Percentiles rank a stretch among this genome's conserved stretches.
phyloP scores from a whole-genome alignment of 2,797 vertebrate genomes.

The Eulemur mongoz region DNA sequence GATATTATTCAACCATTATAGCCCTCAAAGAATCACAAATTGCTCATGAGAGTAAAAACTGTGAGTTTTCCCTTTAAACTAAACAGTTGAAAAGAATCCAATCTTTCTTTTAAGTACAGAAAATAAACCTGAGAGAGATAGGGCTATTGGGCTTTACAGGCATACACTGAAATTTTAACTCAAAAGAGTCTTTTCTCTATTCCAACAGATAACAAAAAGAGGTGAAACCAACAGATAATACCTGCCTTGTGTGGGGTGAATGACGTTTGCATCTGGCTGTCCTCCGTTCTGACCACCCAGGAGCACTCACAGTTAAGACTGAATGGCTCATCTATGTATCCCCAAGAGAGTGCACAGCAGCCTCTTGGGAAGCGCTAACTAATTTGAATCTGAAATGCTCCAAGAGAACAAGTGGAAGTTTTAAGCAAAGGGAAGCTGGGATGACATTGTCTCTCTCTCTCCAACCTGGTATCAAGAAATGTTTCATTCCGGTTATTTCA shows the following conservation, averaged over 20 bases:
- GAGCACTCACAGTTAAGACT: not conserved
- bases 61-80: slow-evolving; percentile 6
- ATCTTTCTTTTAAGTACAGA: not conserved
- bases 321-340: accelerated
- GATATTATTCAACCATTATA: not conserved
- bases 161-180: not conserved
- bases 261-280: accelerated
- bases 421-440: not conserved
- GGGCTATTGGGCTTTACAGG: not conserved
- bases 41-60: not conserved
- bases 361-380: not conserved
- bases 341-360: accelerated
- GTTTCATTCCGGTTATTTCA: not conserved
- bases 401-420: not conserved
- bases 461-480: not conserved
- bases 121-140: not conserved
- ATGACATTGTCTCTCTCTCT: not conserved
- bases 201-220: not conserved
- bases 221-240: not conserved
- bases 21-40: slow-evolving; percentile 23
- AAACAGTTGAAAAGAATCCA: not conserved
- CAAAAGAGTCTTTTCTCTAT: not conserved
- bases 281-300: accelerated
- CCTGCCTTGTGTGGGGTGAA: not conserved
- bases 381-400: not conserved